A percentile compares a stretch with the other conserved stretches of the same genome.
phyloP scores from a whole-genome alignment of 2,888 invertebrate species.

The Eremobia ochroleuca region DNA sequence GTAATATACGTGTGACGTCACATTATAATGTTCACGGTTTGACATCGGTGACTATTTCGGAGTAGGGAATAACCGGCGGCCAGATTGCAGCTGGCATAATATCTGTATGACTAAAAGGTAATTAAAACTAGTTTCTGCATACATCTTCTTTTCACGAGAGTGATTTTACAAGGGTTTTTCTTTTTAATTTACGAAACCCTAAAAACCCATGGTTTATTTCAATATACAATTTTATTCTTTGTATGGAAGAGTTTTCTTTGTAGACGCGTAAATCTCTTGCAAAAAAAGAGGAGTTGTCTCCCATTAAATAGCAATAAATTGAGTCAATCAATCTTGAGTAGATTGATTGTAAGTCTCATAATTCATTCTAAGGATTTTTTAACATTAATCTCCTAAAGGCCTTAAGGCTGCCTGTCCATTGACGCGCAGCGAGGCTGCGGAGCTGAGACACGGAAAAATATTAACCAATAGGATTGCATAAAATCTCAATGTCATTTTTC shows the following conservation, averaged over 20 bases:
- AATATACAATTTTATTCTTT: background rate
- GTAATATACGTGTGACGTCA: slow-evolving; percentile 14
- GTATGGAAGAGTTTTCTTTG: background rate
- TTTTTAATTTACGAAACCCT: background rate
- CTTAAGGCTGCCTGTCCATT: no score
- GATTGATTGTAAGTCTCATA: background rate
- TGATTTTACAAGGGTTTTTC: background rate
- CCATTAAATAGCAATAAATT: background rate
- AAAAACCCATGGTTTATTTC: background rate
- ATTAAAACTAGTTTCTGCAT: background rate
- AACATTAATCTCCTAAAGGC: background rate
- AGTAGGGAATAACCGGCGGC: background rate
- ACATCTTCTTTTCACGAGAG: background rate
- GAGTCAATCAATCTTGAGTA: background rate
- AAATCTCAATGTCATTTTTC: no score
- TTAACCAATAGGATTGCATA: no score
- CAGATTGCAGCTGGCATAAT: background rate
- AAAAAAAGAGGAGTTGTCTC: background rate
- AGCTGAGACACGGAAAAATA: no score
- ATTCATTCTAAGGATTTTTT: background rate
- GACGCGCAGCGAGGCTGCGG: no score
- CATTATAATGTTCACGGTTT: background rate
- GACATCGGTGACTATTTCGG: background rate
- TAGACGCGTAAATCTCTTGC: background rate
- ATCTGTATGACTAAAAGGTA: background rate